phyloP scores from a whole-genome alignment of 2,113 vertebrate genomes.

The Anhinga anhinga region DNA sequence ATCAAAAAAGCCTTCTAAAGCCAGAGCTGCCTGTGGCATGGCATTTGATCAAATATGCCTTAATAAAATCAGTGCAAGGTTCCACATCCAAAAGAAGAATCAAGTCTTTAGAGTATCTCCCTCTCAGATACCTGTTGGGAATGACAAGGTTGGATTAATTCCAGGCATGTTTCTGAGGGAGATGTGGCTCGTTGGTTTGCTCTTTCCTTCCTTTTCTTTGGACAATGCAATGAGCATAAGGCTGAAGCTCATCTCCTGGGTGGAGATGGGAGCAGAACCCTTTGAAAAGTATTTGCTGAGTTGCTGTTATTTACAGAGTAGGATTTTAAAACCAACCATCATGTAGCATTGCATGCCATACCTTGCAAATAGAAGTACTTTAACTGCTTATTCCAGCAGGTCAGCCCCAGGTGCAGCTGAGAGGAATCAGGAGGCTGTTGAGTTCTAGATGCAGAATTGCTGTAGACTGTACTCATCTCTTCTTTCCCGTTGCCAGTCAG shows the following conservation, averaged over 20 bases:
- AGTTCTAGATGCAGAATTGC: neutral
- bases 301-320: neutral
- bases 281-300: neutral
- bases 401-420: neutral
- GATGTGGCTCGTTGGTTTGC: neutral
- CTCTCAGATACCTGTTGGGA: neutral
- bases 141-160: neutral
- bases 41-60: conserved; percentile 8
- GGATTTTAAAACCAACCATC: neutral
- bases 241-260: neutral
- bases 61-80: neutral
- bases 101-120: neutral
- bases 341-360: neutral
- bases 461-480: neutral
- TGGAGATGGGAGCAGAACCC: neutral
- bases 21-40: conserved; percentile 6
- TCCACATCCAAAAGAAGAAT: neutral
- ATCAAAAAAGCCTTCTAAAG: conserved; percentile 20
- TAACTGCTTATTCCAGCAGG: neutral
- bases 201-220: neutral
- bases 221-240: rapidly evolving
- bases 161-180: neutral
- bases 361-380: neutral
- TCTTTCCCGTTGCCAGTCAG: neutral
- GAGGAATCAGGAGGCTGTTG: neutral